Conservation (phyloP, 2,797 vertebrate species). For the Chaenodraco wilsoni region DNA sequence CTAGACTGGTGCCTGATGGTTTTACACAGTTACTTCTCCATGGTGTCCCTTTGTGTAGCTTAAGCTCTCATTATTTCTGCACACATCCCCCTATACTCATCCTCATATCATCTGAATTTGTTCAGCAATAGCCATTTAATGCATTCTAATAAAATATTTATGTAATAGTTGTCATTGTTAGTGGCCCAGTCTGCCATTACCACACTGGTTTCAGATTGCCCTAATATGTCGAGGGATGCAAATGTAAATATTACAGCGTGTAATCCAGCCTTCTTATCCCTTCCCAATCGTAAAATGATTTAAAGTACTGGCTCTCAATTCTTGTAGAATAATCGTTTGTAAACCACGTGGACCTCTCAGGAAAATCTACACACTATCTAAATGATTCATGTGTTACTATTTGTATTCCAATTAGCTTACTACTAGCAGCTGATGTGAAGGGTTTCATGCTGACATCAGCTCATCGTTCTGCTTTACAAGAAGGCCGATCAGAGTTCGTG, state of each 20-base stretch:
- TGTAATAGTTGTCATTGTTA: not conserved
- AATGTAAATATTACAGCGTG: not conserved
- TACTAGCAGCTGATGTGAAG: constrained; percentile 9
- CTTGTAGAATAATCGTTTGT: not conserved
- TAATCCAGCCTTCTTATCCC: not conserved
- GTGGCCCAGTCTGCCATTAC: not conserved
- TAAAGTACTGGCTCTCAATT: not conserved
- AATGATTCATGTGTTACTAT: not conserved
- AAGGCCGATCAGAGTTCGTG: constrained; percentile 26
- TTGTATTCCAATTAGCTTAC: not conserved
- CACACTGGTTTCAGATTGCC: not conserved
- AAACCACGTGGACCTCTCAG: not conserved
- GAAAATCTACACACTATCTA: not conserved
- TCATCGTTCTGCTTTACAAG: constrained; percentile 25
- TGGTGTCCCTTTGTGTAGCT: not conserved
- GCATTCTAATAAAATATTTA: not conserved
- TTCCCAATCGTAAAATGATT: not conserved
- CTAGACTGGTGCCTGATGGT: not conserved
- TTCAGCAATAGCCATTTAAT: not conserved
- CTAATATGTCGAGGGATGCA: not conserved
- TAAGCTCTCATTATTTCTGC: not conserved
- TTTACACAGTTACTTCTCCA: constrained; percentile 1
- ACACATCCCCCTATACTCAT: not conserved
- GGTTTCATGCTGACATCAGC: constrained; percentile 7
- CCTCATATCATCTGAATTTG: not conserved